These are phyloP conservation scores for Lordiphosa andalusiaca DNA, from an alignment of 2,888 invertebrate species.

Conservation along the genomic window DNA sequence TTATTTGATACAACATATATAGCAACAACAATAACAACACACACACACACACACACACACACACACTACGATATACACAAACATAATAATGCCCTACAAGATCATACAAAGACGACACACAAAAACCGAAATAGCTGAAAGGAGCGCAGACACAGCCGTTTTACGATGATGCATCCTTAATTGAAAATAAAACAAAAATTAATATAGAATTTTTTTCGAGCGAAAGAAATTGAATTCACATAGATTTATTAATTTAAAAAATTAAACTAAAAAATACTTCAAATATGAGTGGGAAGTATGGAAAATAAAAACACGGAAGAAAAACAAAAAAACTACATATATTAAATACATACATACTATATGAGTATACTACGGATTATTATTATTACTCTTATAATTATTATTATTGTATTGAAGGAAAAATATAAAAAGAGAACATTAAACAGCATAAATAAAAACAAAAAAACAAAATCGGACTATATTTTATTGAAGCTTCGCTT, in stretches of 20 bases:
- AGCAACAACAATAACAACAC: slow-evolving; percentile 44
- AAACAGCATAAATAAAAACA: slow-evolving; percentile 74
- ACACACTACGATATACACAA: slow-evolving; percentile 22
- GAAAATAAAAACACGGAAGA: slow-evolving; percentile 21
- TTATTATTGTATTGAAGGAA: slow-evolving; percentile 78
- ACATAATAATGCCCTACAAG: slow-evolving; percentile 25
- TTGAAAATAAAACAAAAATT: slow-evolving; percentile 49
- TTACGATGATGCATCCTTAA: slow-evolving; percentile 49
- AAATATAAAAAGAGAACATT: slow-evolving; percentile 71
- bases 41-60: slow-evolving; percentile 31
- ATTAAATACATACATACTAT: slow-evolving; percentile 77
- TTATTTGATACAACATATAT: slow-evolving; percentile 37
- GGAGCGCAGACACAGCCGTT: slow-evolving; percentile 47
- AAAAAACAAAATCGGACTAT: neutral
- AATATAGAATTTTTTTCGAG: slow-evolving; percentile 71
- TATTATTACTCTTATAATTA: slow-evolving; percentile 77
- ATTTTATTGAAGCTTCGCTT: too few species aligned
- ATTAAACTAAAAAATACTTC: slow-evolving; percentile 67
- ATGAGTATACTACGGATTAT: slow-evolving; percentile 63
- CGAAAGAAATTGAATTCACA: slow-evolving; percentile 64
- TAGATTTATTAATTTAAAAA: slow-evolving; percentile 77
- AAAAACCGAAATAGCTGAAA: slow-evolving; percentile 35
- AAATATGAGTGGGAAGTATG: slow-evolving; percentile 50
- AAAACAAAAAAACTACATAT: slow-evolving; percentile 65
- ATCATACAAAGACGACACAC: slow-evolving; percentile 18